phyloP scores from a whole-genome alignment of 2,797 vertebrate species.

The Sebastes kiyomatsui region DNA sequence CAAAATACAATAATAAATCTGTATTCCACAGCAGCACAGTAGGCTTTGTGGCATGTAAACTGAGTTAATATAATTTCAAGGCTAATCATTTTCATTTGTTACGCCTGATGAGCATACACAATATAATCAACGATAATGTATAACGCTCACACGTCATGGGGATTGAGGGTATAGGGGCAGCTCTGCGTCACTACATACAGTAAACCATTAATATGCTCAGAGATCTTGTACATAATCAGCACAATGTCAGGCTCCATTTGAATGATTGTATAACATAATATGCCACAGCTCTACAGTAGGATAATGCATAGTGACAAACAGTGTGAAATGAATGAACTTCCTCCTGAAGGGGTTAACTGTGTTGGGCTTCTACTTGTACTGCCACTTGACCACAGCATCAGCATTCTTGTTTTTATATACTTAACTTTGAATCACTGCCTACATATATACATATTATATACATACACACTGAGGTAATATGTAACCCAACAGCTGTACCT shows the following conservation, averaged over 20 bases:
- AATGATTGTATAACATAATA: background rate
- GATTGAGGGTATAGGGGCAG: background rate
- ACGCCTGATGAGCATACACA: background rate
- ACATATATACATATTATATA: background rate
- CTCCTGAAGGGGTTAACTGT: background rate
- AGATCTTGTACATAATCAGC: constrained; percentile 4
- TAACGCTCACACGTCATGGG: constrained; percentile 3
- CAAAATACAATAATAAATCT: no score
- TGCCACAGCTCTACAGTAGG: background rate
- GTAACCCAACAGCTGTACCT: background rate
- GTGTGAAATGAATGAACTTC: background rate
- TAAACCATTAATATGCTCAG: background rate
- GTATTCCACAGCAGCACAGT: background rate
- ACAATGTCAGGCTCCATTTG: constrained; percentile 6
- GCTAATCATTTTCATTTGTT: constrained; percentile 23
- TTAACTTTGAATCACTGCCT: background rate
- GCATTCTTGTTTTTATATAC: background rate
- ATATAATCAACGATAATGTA: constrained; percentile 17
- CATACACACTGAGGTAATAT: background rate
- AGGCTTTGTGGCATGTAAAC: background rate
- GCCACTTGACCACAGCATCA: background rate
- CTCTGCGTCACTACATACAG: background rate
- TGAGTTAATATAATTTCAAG: background rate
- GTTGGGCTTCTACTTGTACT: background rate
- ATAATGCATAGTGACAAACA: background rate